These are phyloP conservation scores for Orycteropus afer DNA, from an alignment of 2,113 vertebrate species.

Conservation along the genomic window DNA sequence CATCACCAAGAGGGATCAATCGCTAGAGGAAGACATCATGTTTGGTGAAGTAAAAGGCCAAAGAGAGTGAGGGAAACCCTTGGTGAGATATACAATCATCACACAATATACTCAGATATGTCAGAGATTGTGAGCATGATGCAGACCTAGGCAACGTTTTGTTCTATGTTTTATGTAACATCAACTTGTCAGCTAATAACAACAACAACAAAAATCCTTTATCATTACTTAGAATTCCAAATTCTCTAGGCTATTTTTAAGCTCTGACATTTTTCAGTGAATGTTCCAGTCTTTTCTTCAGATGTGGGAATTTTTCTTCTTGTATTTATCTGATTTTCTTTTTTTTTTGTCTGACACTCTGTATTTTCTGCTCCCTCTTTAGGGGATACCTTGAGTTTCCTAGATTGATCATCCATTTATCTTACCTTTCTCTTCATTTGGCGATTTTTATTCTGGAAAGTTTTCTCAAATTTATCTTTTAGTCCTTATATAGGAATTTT, in stretches of 20 bases:
- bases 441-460: background rate
- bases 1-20: background rate
- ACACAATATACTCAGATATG: background rate
- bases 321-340: background rate
- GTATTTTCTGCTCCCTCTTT: background rate
- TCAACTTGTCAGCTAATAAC: background rate
- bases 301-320: background rate
- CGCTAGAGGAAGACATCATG: background rate
- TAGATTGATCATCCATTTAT: background rate
- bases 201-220: background rate
- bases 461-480: background rate
- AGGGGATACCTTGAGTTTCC: background rate
- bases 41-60: background rate
- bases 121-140: background rate
- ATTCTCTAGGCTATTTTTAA: background rate
- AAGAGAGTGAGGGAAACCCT: background rate
- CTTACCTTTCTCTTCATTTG: background rate
- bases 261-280: background rate
- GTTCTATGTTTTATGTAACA: too few relatives aligned
- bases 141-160: background rate
- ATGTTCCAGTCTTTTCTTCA: background rate
- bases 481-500: background rate
- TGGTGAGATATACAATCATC: fast-evolving
- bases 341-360: background rate
- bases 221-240: background rate